These are phyloP conservation scores for Oncorhynchus masou DNA, from an alignment of 2,113 vertebrate genomes.

Conservation along the genomic window DNA sequence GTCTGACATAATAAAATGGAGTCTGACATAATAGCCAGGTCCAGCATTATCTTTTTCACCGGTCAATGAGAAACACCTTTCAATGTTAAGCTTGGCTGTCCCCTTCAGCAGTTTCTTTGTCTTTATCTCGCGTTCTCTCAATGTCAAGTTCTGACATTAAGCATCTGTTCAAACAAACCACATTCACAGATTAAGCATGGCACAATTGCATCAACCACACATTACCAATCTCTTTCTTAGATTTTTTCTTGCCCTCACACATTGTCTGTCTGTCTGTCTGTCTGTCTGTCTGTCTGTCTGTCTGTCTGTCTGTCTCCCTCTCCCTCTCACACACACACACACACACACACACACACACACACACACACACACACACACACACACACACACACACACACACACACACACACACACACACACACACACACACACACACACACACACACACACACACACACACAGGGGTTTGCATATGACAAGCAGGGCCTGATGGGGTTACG, in stretches of 20 bases:
- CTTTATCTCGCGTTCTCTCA: background rate
- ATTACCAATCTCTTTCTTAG: background rate
- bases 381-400: slow-evolving; percentile 1
- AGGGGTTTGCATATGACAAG: slow-evolving; percentile 82
- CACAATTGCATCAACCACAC: background rate
- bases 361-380: slow-evolving; percentile 23
- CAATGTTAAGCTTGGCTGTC: background rate
- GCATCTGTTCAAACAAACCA: slow-evolving; percentile 9
- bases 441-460: slow-evolving; percentile 1
- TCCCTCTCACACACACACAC: background rate
- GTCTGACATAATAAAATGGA: background rate
- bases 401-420: slow-evolving; percentile 25
- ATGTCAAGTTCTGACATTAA: slow-evolving; percentile 5
- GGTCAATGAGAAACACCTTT: background rate
- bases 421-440: slow-evolving; percentile 1
- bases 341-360: slow-evolving; percentile 5
- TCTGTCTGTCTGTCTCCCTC: background rate
- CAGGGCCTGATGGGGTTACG: slow-evolving; percentile 83
- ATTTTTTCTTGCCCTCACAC: background rate
- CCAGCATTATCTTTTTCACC: background rate
- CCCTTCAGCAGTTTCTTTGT: background rate
- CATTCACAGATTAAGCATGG: slow-evolving; percentile 1
- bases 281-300: background rate
- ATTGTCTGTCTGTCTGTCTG: background rate
- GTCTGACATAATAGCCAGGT: background rate